A percentile compares a stretch with the other conserved stretches of the same genome.
Conservation (phyloP, 2,888 invertebrate genomes). For the Microchrysa polita region DNA sequence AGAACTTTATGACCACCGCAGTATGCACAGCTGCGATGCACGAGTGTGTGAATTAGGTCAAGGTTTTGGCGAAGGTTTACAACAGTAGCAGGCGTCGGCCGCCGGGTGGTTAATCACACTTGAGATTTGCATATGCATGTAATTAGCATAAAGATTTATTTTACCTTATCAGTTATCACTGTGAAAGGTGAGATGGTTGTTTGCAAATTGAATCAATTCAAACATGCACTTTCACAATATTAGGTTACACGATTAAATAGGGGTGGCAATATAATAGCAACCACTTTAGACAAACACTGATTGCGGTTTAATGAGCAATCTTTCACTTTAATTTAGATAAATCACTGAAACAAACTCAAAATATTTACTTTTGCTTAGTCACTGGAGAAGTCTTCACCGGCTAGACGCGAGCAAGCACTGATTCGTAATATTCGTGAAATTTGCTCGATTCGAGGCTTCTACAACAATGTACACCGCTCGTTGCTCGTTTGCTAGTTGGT, state of each 20-base stretch:
- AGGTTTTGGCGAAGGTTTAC: constrained; percentile 14
- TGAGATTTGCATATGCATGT: not conserved
- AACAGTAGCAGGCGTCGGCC: too few species aligned
- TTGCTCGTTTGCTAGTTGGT: constrained; percentile 6
- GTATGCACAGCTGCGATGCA: too few species aligned
- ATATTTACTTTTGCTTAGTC: too few species aligned
- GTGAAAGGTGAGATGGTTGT: not conserved
- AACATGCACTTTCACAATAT: constrained; percentile 15
- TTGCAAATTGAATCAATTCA: not conserved
- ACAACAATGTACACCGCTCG: too few species aligned
- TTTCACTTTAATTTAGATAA: too few species aligned
- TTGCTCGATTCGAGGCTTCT: too few species aligned
- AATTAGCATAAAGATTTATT: not conserved
- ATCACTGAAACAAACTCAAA: too few species aligned
- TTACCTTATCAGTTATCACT: constrained; percentile 32
- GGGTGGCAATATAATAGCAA: too few species aligned
- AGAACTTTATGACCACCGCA: constrained; percentile 18
- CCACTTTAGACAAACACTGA: too few species aligned
- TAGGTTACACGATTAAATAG: too few species aligned
- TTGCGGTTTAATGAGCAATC: too few species aligned
- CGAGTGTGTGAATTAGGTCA: constrained; percentile 16
- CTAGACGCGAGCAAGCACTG: not conserved
- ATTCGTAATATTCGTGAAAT: too few species aligned
- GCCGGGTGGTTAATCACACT: not conserved
- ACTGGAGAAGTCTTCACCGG: not conserved